Evolutionary conservation across 1,140 invertebrate species (phyloP).

Genomic region (Akabosia matsudoensis): DNA sequence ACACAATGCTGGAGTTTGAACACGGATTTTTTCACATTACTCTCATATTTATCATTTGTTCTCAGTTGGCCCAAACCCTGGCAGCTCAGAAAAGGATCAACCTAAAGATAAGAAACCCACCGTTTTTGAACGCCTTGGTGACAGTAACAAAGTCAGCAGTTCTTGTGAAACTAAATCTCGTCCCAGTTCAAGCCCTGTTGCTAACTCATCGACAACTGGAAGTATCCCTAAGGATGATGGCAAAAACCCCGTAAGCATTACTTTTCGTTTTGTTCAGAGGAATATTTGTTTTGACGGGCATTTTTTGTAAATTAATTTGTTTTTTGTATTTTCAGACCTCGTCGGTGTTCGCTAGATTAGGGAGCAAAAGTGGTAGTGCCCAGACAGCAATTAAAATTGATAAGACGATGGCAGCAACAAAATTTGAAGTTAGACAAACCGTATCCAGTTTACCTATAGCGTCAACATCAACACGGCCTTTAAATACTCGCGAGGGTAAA

Average conservation of each 20-base stretch:
- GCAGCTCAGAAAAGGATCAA: not conserved
- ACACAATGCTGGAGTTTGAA: not conserved
- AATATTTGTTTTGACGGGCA: not conserved
- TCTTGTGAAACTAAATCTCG: not conserved
- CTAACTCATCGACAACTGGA: not conserved
- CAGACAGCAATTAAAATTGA: not conserved
- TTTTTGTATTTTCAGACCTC: conserved; percentile 21
- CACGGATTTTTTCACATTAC: not conserved
- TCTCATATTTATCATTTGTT: not conserved
- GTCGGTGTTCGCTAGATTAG: conserved; percentile 38
- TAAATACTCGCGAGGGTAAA: not conserved
- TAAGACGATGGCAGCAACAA: conserved; percentile 14
- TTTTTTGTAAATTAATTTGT: not conserved
- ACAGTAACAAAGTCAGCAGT: conserved; percentile 37
- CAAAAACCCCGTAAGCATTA: not conserved
- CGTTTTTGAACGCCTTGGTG: conserved; percentile 50
- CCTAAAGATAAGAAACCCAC: conserved; percentile 40
- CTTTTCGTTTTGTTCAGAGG: not conserved
- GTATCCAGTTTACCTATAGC: not conserved
- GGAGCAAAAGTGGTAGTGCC: conserved; percentile 5
- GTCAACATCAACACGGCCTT: not conserved
- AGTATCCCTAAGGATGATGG: not conserved
- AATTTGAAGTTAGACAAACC: conserved; percentile 26
- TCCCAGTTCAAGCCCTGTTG: not conserved
- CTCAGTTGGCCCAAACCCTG: conserved; percentile 28